phyloP scores from a whole-genome alignment of 2,113 vertebrate species.

The Acanthochromis polyacanthus region DNA sequence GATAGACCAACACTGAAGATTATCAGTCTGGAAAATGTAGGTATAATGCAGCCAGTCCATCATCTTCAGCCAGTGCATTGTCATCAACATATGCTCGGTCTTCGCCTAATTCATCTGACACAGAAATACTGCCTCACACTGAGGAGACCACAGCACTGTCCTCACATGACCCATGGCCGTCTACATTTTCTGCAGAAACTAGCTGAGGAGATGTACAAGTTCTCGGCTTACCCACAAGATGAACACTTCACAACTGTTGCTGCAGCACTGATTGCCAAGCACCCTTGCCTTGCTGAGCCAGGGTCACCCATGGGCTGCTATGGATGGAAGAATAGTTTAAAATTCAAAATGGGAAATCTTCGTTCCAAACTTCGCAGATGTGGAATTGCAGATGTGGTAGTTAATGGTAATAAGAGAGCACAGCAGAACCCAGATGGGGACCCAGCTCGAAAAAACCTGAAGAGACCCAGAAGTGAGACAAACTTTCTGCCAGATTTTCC shows the following conservation, averaged over 20 bases:
- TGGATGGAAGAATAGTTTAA: slow-evolving; percentile 2
- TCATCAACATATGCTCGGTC: neutral
- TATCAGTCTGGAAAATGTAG: no score
- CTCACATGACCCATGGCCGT: neutral
- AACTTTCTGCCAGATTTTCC: neutral
- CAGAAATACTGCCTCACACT: neutral
- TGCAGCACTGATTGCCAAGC: neutral
- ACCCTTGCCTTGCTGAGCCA: slow-evolving; percentile 1
- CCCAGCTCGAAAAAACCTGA: neutral
- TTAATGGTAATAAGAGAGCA: neutral
- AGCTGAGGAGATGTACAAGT: slow-evolving; percentile 2
- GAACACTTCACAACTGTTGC: neutral
- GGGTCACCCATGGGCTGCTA: neutral
- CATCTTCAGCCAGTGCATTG: neutral
- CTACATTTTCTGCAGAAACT: slow-evolving; percentile 2
- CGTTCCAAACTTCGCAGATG: neutral
- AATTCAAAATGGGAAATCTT: neutral
- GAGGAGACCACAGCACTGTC: neutral
- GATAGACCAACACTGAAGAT: no score
- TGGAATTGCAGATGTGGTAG: neutral
- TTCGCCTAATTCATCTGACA: neutral
- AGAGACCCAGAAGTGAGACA: slow-evolving; percentile 1
- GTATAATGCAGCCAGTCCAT: no score
- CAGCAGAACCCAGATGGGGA: neutral
- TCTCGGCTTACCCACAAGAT: neutral